Percentiles rank a stretch among this genome's conserved stretches.
Evolutionary conservation across 2,113 vertebrate species (phyloP).

Genomic region (Opisthocomus hoazin): DNA sequence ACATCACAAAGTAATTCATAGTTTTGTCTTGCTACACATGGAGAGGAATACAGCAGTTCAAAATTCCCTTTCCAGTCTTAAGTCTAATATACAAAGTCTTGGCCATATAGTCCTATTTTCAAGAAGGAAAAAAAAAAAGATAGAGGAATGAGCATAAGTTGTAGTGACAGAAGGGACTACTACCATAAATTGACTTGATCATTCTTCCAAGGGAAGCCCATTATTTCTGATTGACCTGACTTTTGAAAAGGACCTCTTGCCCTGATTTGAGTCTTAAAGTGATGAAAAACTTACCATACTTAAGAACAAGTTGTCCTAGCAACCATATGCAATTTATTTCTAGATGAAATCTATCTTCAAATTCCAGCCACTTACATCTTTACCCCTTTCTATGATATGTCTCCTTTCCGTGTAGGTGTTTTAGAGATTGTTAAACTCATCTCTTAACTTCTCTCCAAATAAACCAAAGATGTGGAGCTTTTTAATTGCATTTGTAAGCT

Average conservation of each 20-base stretch:
- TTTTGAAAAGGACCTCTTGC: background rate
- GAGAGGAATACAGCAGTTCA: background rate
- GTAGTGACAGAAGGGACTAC: background rate
- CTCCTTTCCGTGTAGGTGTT: background rate
- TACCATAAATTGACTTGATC: background rate
- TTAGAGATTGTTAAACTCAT: background rate
- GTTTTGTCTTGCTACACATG: background rate
- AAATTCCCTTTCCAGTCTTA: background rate
- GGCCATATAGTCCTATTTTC: background rate
- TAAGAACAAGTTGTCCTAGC: background rate
- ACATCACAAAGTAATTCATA: background rate
- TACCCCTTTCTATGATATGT: background rate
- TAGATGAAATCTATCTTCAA: background rate
- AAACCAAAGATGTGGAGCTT: background rate
- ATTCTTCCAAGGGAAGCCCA: background rate
- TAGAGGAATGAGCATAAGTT: background rate
- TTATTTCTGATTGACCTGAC: background rate
- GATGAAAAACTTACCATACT: background rate
- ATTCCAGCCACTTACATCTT: background rate
- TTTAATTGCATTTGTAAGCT: background rate
- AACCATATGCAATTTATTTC: background rate
- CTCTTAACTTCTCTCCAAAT: background rate
- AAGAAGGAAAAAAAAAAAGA: background rate
- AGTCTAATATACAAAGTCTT: background rate
- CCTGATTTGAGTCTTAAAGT: background rate